A percentile compares a stretch with the other conserved stretches of the same genome.
These are phyloP conservation scores for Troides aeacus DNA, from an alignment of 2,888 invertebrate species.

Conservation along the genomic window DNA sequence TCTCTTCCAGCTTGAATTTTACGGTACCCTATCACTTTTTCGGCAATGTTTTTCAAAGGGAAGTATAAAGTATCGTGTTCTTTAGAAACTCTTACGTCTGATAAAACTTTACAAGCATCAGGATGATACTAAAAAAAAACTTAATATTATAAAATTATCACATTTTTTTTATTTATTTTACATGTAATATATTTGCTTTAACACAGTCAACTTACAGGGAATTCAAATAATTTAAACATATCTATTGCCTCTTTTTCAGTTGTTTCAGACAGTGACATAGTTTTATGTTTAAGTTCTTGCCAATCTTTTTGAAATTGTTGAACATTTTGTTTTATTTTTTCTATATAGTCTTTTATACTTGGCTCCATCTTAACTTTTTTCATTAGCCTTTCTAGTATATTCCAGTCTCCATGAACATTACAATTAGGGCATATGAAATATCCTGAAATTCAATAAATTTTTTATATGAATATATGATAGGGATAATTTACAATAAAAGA, in stretches of 20 bases:
- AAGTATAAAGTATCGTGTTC: conserved; percentile 81
- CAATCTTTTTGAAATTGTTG: conserved; percentile 71
- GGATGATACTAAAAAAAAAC: conserved; percentile 62
- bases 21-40: conserved; percentile 84
- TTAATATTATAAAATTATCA: background rate
- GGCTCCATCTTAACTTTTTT: conserved; percentile 63
- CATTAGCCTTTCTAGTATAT: conserved; percentile 76
- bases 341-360: conserved; percentile 57
- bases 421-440: conserved; percentile 86
- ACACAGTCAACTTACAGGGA: conserved; percentile 70
- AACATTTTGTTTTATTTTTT: conserved; percentile 52
- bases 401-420: conserved; percentile 84
- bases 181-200: no score
- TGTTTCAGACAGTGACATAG: conserved; percentile 66
- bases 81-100: conserved; percentile 79
- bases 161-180: background rate
- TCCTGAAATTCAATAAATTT: conserved; percentile 69
- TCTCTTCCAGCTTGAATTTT: conserved; percentile 71
- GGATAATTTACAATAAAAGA: no score
- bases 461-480: background rate
- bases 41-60: conserved; percentile 82
- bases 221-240: conserved; percentile 77
- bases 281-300: conserved; percentile 63
- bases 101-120: conserved; percentile 67
- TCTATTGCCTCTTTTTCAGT: conserved; percentile 62